Evolutionary conservation across 2,888 invertebrate genomes (phyloP).

Genomic region (Macaria notata): DNA sequence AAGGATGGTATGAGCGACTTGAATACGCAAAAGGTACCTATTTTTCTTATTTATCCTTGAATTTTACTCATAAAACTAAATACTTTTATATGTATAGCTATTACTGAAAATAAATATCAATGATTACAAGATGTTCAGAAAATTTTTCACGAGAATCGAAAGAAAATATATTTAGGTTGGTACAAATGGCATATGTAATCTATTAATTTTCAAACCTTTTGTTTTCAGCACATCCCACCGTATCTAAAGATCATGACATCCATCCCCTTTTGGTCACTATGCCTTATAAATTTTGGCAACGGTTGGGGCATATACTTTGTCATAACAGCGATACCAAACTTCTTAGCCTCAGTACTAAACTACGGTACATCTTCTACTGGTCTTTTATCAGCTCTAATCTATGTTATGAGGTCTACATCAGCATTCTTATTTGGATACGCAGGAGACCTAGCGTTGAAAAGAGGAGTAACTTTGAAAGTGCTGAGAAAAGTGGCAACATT

Average conservation of each 20-base stretch:
- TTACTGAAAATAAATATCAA: constrained; percentile 11
- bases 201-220: too few species aligned
- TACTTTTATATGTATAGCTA: too few species aligned
- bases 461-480: constrained; percentile 22
- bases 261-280: constrained; percentile 82
- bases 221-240: constrained; percentile 72
- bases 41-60: too few species aligned
- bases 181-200: too few species aligned
- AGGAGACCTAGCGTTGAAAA: constrained; percentile 44
- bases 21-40: too few species aligned
- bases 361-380: constrained; percentile 63
- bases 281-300: constrained; percentile 84
- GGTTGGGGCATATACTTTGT: constrained; percentile 85
- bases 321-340: constrained; percentile 75
- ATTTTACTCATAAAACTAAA: too few species aligned
- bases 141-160: too few species aligned
- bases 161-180: too few species aligned
- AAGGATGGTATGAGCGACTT: constrained; percentile 6
- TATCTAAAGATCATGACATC: constrained; percentile 76
- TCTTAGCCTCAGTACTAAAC: constrained; percentile 82
- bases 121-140: too few species aligned
- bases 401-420: constrained; percentile 29
- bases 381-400: constrained; percentile 33
- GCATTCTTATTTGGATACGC: constrained; percentile 30
- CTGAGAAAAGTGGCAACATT: constrained; percentile 18